phyloP scores from a whole-genome alignment of 2,797 vertebrate genomes.

The Cossypha caffra region DNA sequence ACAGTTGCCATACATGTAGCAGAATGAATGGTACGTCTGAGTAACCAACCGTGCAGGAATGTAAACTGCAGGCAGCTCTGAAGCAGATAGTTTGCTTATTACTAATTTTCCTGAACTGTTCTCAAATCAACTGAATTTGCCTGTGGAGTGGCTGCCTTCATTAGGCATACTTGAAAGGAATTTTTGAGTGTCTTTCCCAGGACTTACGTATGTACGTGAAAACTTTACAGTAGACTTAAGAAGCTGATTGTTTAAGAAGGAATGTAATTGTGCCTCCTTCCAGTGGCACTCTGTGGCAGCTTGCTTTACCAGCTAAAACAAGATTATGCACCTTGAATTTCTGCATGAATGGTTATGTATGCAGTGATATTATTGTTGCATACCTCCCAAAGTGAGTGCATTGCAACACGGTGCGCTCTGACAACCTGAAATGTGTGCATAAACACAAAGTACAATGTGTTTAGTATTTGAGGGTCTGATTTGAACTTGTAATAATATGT shows the following conservation, averaged over 20 bases:
- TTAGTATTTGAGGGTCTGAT: neutral
- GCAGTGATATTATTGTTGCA: neutral
- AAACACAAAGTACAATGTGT: fast-evolving
- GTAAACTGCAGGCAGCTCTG: neutral
- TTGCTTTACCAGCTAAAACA: neutral
- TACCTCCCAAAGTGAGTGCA: neutral
- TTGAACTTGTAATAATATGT: neutral
- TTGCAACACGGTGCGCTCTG: neutral
- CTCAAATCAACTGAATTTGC: neutral
- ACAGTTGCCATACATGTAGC: neutral
- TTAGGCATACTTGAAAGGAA: neutral
- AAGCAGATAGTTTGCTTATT: neutral
- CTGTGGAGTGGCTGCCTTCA: neutral
- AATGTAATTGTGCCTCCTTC: neutral
- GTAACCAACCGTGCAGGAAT: neutral
- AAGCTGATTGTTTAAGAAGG: neutral
- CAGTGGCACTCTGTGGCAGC: neutral
- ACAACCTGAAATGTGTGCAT: neutral
- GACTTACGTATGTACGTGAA: fast-evolving
- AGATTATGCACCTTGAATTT: neutral
- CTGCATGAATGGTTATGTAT: neutral
- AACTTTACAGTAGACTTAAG: neutral
- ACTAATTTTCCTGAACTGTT: neutral
- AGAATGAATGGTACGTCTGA: neutral
- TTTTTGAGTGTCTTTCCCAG: neutral